A percentile compares a stretch with the other conserved stretches of the same genome.
phyloP scores from a whole-genome alignment of 2,113 vertebrate genomes.

The Sterrhoptilus dennistouni region DNA sequence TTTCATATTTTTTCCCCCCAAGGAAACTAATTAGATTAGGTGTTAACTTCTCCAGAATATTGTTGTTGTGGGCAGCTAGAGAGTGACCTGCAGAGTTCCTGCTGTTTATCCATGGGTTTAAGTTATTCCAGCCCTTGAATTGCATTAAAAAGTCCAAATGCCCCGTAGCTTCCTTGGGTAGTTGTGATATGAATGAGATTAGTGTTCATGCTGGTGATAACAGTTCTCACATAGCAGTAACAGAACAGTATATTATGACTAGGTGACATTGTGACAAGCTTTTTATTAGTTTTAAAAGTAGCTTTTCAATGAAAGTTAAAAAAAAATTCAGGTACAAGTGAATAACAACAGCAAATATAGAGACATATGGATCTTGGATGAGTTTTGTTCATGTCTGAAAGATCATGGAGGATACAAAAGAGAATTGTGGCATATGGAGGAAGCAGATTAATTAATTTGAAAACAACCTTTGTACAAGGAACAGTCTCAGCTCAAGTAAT shows the following conservation, averaged over 20 bases:
- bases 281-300: background rate
- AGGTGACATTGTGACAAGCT: background rate
- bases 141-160: background rate
- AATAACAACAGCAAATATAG: background rate
- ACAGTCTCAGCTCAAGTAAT: conserved; percentile 45
- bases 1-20: background rate
- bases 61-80: background rate
- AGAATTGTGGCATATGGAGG: conserved; percentile 56
- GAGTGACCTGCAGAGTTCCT: background rate
- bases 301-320: background rate
- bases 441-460: conserved; percentile 66
- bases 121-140: background rate
- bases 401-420: conserved; percentile 45
- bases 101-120: background rate
- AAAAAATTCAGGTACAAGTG: background rate
- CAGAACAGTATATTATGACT: background rate
- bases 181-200: background rate
- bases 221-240: background rate
- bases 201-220: background rate
- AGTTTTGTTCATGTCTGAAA: conserved; percentile 49
- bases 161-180: background rate
- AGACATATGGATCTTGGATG: conserved; percentile 39
- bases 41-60: background rate
- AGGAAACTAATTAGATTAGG: conserved; percentile 35
- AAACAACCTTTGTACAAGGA: conserved; percentile 51